These are phyloP conservation scores for Catamblyrhynchus diadema DNA, from an alignment of 2,797 vertebrate species.

Conservation along the genomic window DNA sequence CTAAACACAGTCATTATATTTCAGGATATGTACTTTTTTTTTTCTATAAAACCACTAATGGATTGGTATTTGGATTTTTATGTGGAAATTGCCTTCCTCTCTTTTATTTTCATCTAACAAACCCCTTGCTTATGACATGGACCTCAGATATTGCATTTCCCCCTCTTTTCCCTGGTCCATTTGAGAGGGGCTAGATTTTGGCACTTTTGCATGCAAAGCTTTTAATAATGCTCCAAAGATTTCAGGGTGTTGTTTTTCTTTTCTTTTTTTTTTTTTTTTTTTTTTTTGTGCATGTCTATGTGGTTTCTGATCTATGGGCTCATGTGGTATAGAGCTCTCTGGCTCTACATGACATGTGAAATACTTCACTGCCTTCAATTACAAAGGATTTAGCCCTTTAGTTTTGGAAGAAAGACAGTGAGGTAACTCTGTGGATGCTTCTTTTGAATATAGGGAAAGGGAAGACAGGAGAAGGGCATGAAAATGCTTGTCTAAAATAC, in stretches of 20 bases:
- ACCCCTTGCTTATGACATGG: neutral
- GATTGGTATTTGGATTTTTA: neutral
- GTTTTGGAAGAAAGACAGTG: neutral
- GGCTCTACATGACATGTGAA: neutral
- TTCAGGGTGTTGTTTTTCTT: neutral
- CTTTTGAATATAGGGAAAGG: neutral
- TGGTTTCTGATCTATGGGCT: neutral
- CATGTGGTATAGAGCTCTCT: neutral
- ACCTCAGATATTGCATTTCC: neutral
- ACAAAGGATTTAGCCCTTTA: neutral
- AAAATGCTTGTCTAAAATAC: slow-evolving; percentile 6
- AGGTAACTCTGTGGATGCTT: neutral
- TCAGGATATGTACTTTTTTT: neutral
- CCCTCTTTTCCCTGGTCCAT: neutral
- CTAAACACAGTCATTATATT: neutral
- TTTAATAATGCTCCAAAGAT: neutral
- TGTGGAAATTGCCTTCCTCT: neutral
- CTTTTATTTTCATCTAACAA: neutral
- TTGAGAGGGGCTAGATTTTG: neutral
- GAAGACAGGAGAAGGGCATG: neutral
- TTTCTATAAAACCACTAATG: neutral
- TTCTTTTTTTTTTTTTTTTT: too few relatives aligned
- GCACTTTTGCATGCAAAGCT: neutral
- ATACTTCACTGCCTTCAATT: neutral
- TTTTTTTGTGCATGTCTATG: too few relatives aligned